Base-by-base conservation (phyloP, 2,113 vertebrate genomes). In the Myiagra hebetior region DNA sequence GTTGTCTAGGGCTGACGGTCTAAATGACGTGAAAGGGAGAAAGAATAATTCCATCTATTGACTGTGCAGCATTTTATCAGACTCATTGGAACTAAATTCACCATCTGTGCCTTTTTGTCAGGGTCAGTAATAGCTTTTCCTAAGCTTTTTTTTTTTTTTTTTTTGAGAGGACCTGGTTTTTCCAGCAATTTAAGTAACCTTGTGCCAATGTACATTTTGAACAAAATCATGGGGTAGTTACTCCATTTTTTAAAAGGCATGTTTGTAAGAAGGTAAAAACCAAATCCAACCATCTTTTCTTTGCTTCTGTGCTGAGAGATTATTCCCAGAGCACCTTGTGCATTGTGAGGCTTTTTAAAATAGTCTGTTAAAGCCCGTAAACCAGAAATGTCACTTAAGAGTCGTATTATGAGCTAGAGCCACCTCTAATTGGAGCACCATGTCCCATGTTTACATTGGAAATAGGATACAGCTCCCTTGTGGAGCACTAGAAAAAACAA, bases 21-120 rank as follows among this genome's bases (percentile, higher is more conserved):
- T 74, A 57, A 65, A 52, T 70, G 42, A 88, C 0, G 0, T 80
- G 82, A 70, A 59, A 91, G 67, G 74, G 72, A 74, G 72, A 87
- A 91, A 72, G 28, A 83, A 7, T 91, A 94, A 94, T 96, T 95
- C 59, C 68, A 70, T 86, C 59, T 91, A 47, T 70, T 41, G 79
- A 74, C 63, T 57, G 19, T 37, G 50, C 64, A 75, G 75, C 59
- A 6, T 94, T 95, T 94, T 74, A 52, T 70, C 79, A 90, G 70
- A 69, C 63, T 80, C 30, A 3, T 0, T 95, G 75, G 47, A 80
- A 77, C 55, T 57, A 52, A 80, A 55, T 83, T 89, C 41, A 57
- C 85, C 87, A 87, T 95, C 89, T 95, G 59, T 89, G 70, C 63
- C 15, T 79, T 79, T 94, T 82, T 70, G 57, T 87, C 42, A 50